These are phyloP conservation scores for Cryptotermes secundus DNA, from an alignment of 1,140 invertebrate genomes.

Conservation along the genomic window DNA sequence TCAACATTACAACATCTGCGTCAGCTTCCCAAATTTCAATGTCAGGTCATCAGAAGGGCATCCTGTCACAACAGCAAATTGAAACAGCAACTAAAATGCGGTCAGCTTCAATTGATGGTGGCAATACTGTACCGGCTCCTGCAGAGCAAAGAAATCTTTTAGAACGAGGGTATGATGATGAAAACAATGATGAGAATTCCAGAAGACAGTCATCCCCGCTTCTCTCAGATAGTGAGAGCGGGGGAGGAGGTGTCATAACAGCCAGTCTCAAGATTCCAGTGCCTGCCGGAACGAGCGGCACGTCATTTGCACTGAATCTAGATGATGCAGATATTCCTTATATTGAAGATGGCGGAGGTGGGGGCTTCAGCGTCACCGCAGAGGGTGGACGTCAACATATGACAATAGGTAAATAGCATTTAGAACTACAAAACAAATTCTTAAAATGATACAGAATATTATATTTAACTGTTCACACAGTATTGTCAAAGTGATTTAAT, in stretches of 20 bases:
- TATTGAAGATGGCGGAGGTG: conserved; percentile 59
- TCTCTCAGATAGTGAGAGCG: background rate
- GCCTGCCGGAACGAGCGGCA: conserved; percentile 40
- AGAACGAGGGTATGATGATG: background rate
- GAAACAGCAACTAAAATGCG: background rate
- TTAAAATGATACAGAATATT: too few species aligned
- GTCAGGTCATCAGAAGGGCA: background rate
- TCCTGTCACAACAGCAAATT: background rate
- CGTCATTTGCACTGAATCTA: conserved; percentile 50
- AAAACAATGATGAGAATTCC: background rate
- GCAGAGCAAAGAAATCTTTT: background rate
- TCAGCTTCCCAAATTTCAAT: background rate
- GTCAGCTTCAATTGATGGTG: background rate
- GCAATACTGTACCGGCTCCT: background rate
- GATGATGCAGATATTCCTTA: conserved; percentile 71
- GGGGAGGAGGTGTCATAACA: conserved; percentile 65
- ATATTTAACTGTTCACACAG: too few species aligned
- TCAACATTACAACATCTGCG: background rate
- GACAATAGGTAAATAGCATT: conserved; percentile 40
- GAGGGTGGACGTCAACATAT: conserved; percentile 47
- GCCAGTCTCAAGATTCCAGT: conserved; percentile 77
- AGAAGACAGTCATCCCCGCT: conserved; percentile 10
- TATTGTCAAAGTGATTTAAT: too few species aligned
- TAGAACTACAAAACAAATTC: background rate
- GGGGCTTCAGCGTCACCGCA: background rate